Base-by-base conservation (phyloP, 2,113 vertebrate genomes). In the Gobiocypris rarus region DNA sequence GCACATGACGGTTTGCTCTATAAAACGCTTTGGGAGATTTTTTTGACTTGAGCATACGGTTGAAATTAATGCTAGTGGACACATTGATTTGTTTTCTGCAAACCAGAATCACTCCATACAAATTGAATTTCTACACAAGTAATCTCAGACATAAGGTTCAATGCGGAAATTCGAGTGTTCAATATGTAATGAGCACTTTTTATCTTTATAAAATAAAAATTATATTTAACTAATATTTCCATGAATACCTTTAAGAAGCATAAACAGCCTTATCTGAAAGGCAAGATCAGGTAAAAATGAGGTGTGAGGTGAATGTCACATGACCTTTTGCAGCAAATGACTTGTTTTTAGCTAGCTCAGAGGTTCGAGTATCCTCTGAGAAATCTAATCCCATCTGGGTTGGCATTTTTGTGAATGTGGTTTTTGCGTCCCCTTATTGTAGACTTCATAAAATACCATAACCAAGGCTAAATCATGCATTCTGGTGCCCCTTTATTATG, bases 71-170 rank as follows among this genome's bases (percentile, higher is more conserved):
- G 76, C 48, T 59, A 54, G 45, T 45, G 24, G 24, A 80, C 71
- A 80, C 71, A 85, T 63, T 83, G 48, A 86, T 83, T 86, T 73
- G 50, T 70, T 58, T 31, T 5, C 26, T 34, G 81, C 81, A 81
- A 77, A 43, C 22, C 71, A 74, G 79, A 82, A 81, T 87, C 75
- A 52, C 74, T 70, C 31, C 80, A 19, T 43, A 48, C 50, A 85
- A 69, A 85, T 52, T 50, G 9, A 24, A 56, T 59, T 85, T 85
- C 48, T 74, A 67, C 80, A 28, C 48, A 26, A 65, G 38, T n/a
- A 26, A 67, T 38, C 45, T 74, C n/a, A 50, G 83, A 79, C 67
- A 74, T 9, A 26, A 31, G 14, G 10, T 45, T 82, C 63, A 11
- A 75, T 61, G 38, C 28, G 0, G 48, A 2, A 82, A 41, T 63